These are phyloP conservation scores for Hipparchia sbordonii DNA, from an alignment of 2,888 invertebrate genomes.

Conservation along the genomic window DNA sequence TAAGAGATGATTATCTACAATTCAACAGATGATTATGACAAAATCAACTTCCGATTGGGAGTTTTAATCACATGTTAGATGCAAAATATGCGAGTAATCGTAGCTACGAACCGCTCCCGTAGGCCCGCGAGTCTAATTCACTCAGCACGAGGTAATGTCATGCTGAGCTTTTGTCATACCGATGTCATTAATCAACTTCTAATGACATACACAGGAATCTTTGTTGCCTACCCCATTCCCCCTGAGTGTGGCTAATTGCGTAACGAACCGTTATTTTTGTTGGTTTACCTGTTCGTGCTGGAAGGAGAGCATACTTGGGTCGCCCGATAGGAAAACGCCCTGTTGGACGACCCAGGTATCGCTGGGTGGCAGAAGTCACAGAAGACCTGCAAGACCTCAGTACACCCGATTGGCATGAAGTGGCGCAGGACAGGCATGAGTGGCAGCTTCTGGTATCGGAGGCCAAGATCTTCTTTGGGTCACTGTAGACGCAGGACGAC, in stretches of 20 bases:
- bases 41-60: neutral
- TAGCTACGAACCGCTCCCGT: conserved; percentile 32
- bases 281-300: conserved; percentile 31
- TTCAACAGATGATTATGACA: conserved; percentile 5
- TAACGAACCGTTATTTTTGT: conserved; percentile 34
- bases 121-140: conserved; percentile 50
- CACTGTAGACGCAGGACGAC: too few species aligned
- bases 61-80: conserved; percentile 18
- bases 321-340: too few species aligned
- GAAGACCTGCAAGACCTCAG: too few species aligned
- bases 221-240: conserved; percentile 63
- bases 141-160: conserved; percentile 64
- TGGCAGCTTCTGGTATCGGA: too few species aligned
- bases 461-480: too few species aligned
- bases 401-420: too few species aligned
- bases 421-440: too few species aligned
- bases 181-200: conserved; percentile 73
- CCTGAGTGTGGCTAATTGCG: conserved; percentile 44
- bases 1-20: neutral
- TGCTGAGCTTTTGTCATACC: conserved; percentile 71
- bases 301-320: too few species aligned
- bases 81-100: conserved; percentile 24
- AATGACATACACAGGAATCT: conserved; percentile 56
- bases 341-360: too few species aligned
- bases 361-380: too few species aligned